Evolutionary conservation across 2,113 vertebrate species (phyloP).

Genomic region (Heloderma charlesbogerti): DNA sequence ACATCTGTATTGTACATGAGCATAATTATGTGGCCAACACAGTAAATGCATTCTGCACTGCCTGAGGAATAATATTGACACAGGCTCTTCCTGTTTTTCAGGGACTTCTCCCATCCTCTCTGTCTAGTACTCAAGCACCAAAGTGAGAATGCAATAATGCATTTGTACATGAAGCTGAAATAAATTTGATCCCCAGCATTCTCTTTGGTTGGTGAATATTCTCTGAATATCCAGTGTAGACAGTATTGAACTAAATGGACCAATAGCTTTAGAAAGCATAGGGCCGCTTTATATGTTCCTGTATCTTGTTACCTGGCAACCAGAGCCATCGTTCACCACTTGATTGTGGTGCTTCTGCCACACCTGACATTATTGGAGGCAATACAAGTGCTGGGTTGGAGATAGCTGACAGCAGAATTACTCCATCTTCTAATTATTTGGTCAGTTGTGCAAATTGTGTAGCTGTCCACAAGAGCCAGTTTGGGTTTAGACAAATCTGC

Average conservation of each 20-base stretch:
- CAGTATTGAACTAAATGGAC: background rate
- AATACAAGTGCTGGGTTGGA: background rate
- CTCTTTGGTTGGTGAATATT: background rate
- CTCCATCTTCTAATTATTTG: background rate
- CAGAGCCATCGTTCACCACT: background rate
- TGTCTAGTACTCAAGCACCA: background rate
- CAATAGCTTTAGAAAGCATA: background rate
- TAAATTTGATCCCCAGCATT: background rate
- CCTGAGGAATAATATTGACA: background rate
- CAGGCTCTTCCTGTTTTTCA: background rate
- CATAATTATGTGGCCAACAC: too few species aligned
- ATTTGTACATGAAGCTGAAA: background rate
- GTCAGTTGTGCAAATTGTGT: background rate
- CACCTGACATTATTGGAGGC: background rate
- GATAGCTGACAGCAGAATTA: background rate
- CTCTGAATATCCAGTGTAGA: background rate
- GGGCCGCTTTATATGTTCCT: background rate
- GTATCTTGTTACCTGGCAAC: background rate
- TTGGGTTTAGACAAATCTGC: background rate
- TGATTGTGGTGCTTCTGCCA: background rate
- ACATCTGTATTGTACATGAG: too few species aligned
- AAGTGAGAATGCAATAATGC: too few species aligned
- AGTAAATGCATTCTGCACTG: background rate
- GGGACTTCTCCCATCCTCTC: background rate
- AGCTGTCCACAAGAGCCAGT: background rate